These are phyloP conservation scores for Norana najaformis DNA, from an alignment of 2,888 invertebrate species.

Conservation along the genomic window DNA sequence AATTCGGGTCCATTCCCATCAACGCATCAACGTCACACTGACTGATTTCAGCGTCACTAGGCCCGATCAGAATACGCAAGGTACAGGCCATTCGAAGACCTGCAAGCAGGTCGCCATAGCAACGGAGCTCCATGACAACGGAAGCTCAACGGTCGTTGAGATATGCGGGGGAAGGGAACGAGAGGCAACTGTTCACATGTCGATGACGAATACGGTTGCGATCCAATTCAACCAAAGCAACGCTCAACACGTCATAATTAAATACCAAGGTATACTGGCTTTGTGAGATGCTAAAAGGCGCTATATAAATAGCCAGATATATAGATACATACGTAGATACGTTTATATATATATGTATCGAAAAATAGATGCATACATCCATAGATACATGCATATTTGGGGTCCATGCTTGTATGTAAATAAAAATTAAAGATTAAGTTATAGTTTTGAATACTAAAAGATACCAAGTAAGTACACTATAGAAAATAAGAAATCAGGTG, in stretches of 20 bases:
- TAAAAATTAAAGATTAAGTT: no score
- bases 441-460: no score
- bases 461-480: no score
- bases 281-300: no score
- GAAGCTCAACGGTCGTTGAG: background rate
- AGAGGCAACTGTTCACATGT: background rate
- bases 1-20: background rate
- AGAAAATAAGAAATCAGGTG: no score
- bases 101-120: background rate
- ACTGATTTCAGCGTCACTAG: background rate
- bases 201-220: background rate
- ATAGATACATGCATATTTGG: background rate
- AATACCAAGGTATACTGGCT: background rate
- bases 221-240: slow-evolving; percentile 2
- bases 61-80: background rate
- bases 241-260: background rate
- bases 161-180: slow-evolving; percentile 3
- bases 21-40: background rate
- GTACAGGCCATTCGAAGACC: background rate
- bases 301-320: no score
- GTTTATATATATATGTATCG: background rate
- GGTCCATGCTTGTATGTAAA: background rate
- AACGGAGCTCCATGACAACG: slow-evolving; percentile 16
- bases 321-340: no score
- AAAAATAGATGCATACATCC: background rate